These are phyloP conservation scores for Myiopsitta monachus DNA, from an alignment of 2,113 vertebrate species.

Conservation along the genomic window DNA sequence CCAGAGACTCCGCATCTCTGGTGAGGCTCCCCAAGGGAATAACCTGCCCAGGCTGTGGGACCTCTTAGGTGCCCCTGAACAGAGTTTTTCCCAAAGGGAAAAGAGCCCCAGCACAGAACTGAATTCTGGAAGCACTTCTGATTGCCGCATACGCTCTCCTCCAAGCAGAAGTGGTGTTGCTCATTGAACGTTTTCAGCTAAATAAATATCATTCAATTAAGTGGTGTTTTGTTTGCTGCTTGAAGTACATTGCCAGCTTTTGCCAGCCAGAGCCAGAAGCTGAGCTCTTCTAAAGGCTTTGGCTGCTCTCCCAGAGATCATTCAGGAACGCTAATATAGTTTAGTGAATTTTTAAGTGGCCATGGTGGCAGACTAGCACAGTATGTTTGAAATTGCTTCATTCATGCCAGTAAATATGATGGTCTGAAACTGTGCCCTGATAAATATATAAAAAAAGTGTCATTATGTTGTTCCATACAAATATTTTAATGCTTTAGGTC, in stretches of 20 bases:
- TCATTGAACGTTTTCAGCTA: neutral
- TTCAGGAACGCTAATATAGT: neutral
- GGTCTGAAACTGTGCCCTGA: neutral
- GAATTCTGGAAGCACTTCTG: neutral
- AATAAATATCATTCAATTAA: slow-evolving; percentile 21
- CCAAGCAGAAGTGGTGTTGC: neutral
- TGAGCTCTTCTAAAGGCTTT: neutral
- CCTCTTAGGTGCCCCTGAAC: neutral
- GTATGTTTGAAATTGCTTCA: neutral
- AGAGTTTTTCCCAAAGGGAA: neutral
- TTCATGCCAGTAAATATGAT: neutral
- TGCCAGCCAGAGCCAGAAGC: neutral
- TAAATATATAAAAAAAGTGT: neutral
- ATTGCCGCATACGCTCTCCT: fast-evolving
- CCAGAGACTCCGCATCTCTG: neutral
- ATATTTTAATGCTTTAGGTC: neutral
- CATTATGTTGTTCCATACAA: neutral
- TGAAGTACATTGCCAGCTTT: neutral
- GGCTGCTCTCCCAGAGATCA: slow-evolving; percentile 24
- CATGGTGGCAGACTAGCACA: neutral
- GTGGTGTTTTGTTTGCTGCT: neutral
- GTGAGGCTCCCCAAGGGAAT: fast-evolving
- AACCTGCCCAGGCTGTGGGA: neutral
- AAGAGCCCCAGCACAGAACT: neutral
- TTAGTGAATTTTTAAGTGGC: neutral